phyloP scores from a whole-genome alignment of 2,797 vertebrate species.

The Acrossocheilus fasciatus region DNA sequence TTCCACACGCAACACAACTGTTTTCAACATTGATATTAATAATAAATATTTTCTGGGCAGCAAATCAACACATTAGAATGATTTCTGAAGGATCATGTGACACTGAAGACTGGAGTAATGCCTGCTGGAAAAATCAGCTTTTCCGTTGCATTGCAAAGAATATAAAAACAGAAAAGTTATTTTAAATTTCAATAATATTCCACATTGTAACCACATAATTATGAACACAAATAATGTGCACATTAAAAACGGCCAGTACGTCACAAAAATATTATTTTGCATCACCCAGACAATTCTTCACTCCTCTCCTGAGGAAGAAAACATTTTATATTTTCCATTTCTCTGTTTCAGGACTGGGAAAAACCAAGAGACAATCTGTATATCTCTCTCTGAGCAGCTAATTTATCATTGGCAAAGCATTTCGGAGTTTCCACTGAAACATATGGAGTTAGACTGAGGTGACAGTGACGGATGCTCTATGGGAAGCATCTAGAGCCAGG shows the following conservation, averaged over 20 bases:
- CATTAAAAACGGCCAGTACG: neutral
- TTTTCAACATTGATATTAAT: neutral
- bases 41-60: neutral
- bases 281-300: neutral
- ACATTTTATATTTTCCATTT: neutral
- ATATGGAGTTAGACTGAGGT: conserved; percentile 41
- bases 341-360: neutral
- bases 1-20: neutral
- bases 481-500: conserved; percentile 18
- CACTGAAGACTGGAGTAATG: neutral
- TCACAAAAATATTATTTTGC: neutral
- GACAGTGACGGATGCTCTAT: conserved; percentile 31
- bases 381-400: conserved; percentile 18
- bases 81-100: neutral
- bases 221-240: neutral
- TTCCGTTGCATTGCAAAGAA: too few relatives aligned
- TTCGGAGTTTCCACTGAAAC: conserved; percentile 29
- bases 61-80: neutral
- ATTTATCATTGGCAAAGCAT: conserved; percentile 34
- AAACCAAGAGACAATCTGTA: conserved; percentile 15
- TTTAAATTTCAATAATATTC: neutral
- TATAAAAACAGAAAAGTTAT: neutral
- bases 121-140: neutral
- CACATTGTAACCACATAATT: neutral
- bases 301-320: conserved; percentile 10